phyloP scores from a whole-genome alignment of 2,113 vertebrate species.

The Apodemus sylvaticus region DNA sequence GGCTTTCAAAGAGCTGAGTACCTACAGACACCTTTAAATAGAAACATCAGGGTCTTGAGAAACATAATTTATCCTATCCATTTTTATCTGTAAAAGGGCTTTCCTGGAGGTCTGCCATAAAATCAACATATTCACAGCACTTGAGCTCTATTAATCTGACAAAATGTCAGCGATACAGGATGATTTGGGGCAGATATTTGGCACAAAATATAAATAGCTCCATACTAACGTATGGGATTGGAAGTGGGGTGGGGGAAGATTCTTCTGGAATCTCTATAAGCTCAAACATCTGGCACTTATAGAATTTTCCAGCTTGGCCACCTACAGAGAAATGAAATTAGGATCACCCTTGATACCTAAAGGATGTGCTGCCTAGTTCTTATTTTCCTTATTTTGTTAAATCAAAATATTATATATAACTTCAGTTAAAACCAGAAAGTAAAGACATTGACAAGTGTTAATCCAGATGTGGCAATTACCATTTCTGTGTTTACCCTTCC shows the following conservation, averaged over 20 bases:
- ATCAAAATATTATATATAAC: background rate
- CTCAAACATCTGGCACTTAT: conserved; percentile 43
- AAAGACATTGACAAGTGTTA: background rate
- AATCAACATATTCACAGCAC: conserved; percentile 59
- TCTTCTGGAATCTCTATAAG: conserved; percentile 58
- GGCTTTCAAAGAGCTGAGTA: conserved; percentile 26
- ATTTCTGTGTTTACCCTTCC: background rate
- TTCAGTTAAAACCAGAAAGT: conserved; percentile 11
- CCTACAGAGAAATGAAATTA: conserved; percentile 35
- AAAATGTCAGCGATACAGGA: conserved; percentile 55
- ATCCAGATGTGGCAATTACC: background rate
- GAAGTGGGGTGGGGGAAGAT: background rate
- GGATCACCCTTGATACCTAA: background rate
- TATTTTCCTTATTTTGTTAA: background rate
- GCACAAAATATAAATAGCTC: conserved; percentile 64
- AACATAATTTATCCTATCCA: conserved; percentile 56
- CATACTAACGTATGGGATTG: conserved; percentile 27
- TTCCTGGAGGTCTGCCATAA: conserved; percentile 66
- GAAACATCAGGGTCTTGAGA: conserved; percentile 58
- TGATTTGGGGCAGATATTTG: conserved; percentile 68
- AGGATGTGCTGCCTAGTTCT: background rate
- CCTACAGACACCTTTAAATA: conserved; percentile 62
- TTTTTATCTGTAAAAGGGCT: conserved; percentile 56
- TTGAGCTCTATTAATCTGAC: conserved; percentile 68
- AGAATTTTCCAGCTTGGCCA: conserved; percentile 52